These are phyloP conservation scores for Mohoua ochrocephala DNA, from an alignment of 2,113 vertebrate species.

Conservation along the genomic window DNA sequence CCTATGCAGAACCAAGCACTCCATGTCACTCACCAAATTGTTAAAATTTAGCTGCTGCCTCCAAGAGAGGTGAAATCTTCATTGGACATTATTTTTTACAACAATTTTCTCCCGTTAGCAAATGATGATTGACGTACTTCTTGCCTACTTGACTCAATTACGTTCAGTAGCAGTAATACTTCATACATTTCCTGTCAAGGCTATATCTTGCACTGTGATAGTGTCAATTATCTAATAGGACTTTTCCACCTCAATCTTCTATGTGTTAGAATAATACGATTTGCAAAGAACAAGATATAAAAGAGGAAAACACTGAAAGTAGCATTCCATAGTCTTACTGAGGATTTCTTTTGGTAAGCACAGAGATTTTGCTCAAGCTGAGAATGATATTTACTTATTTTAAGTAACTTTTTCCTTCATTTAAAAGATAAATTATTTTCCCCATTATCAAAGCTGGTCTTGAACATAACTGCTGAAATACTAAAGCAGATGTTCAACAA, in stretches of 20 bases:
- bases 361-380: background rate
- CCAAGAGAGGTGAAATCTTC: background rate
- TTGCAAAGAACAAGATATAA: background rate
- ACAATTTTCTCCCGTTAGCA: background rate
- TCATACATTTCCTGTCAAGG: background rate
- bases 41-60: background rate
- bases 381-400: background rate
- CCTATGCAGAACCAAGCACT: rapidly evolving
- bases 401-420: background rate
- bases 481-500: background rate
- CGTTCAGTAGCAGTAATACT: background rate
- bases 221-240: background rate
- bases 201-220: background rate
- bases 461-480: background rate
- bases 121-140: background rate
- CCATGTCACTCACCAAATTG: background rate
- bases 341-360: background rate
- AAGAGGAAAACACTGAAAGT: background rate
- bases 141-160: background rate
- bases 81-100: background rate
- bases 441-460: background rate
- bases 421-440: background rate
- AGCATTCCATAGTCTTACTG: background rate
- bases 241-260: background rate
- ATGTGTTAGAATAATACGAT: background rate